Evolutionary conservation across 1,140 invertebrate species (phyloP), one percentile per base, ranked within the genome.

Genomic region (Marisa cornuarietis): DNA sequence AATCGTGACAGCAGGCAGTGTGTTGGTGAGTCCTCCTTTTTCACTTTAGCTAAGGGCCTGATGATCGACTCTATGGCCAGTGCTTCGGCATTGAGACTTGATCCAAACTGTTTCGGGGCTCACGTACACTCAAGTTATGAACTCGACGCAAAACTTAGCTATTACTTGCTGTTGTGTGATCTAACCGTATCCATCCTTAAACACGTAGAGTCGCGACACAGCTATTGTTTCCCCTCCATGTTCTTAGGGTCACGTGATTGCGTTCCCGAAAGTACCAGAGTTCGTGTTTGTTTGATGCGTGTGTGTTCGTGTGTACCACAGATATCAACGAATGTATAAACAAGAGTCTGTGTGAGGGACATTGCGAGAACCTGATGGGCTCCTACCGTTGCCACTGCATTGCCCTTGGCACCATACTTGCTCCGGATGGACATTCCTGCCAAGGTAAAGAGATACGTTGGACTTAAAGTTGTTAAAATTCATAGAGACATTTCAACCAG

Each of bases 321-420:
- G 94, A 94, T 85, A 90, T 95, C 31, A 92, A 95, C 83, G 94
- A 95, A 84, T 95, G 95, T 85, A 79, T 85, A 9, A 89, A 92
- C 42, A n/a, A 91, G 91, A 93, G 93, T 80, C 93, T 92, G 13
- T 87, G 87, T 83, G 78, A 85, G 66, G 86, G 86, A 24, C 49
- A 71, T 1, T 89, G 88, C 79, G 71, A 83, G 14, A 88, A 88
- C 71, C 83, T 79, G 10, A 31, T 78, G 51, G 86, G 87, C 16
- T 87, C 85, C 0, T 89, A 83, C 78, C 71, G 66, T 18, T 89
- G 88, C 81, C 66, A 75, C n/a, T 89, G 88, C 83, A 77, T 42
- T 14, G 49, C 68, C 26, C 71, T 22, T 22, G 84, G 83, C 7
- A 83, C 71, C 22, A 77, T 18, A 26, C 68, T 92, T 13, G 78